phyloP scores from a whole-genome alignment of 2,797 vertebrate genomes.

The Alfaro cultratus region DNA sequence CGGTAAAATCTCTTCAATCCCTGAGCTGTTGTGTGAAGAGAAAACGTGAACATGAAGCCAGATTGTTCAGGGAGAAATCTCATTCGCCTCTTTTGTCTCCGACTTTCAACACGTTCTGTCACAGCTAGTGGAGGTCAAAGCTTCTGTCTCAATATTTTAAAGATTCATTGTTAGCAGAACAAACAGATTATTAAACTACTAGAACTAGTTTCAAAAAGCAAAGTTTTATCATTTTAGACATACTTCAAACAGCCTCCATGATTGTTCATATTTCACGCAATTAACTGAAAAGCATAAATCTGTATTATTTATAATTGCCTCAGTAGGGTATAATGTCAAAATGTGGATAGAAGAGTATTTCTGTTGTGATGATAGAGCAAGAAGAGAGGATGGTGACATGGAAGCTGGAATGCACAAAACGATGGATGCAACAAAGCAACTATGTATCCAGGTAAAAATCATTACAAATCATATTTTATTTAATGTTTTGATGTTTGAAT shows the following conservation, averaged over 20 bases:
- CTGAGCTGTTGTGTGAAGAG: not conserved
- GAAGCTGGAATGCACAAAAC: constrained; percentile 24
- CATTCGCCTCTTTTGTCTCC: not conserved
- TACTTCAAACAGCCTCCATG: not conserved
- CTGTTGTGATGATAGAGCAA: not conserved
- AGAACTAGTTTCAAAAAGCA: not conserved
- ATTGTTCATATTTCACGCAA: not conserved
- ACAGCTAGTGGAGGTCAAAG: not conserved
- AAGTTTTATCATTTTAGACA: not conserved
- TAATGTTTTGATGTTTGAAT: not conserved
- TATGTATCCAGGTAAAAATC: not conserved
- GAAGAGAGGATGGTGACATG: constrained; percentile 1
- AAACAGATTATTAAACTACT: not conserved
- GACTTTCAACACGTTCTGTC: not conserved
- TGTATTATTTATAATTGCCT: not conserved
- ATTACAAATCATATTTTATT: not conserved
- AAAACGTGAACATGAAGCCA: not conserved
- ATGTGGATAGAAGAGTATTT: not conserved
- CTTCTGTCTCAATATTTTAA: not conserved
- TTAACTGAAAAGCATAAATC: not conserved
- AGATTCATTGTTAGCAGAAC: not conserved
- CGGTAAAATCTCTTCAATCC: not conserved
- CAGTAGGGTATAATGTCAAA: not conserved
- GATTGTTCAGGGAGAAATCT: not conserved
- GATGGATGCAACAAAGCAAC: not conserved